These are phyloP conservation scores for Aleiodes leptofemur DNA, from an alignment of 2,888 invertebrate species.

Conservation along the genomic window DNA sequence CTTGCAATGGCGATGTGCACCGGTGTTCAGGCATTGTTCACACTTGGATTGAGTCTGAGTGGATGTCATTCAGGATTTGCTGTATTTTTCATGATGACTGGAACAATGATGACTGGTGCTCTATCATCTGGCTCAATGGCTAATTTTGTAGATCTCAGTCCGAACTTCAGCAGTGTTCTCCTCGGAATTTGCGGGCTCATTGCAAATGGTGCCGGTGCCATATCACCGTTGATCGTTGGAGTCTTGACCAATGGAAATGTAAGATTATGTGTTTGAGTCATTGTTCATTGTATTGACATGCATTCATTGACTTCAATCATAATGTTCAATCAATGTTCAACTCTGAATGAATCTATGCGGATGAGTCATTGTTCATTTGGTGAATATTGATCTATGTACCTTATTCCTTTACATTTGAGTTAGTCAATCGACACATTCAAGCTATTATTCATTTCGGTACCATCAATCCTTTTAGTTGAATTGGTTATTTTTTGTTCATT, in stretches of 20 bases:
- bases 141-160: slow-evolving; percentile 82
- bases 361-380: no score
- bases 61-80: slow-evolving; percentile 80
- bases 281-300: not conserved
- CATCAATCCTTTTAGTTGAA: no score
- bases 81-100: slow-evolving; percentile 79
- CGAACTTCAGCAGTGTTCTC: slow-evolving; percentile 79
- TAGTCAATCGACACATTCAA: no score
- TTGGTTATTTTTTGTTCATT: no score
- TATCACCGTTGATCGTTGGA: slow-evolving; percentile 81
- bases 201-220: slow-evolving; percentile 78
- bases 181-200: slow-evolving; percentile 80
- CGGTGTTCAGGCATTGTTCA: slow-evolving; percentile 80
- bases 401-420: no score
- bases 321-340: not conserved
- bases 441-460: no score
- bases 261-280: slow-evolving; percentile 68
- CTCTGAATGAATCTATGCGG: no score
- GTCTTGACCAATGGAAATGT: slow-evolving; percentile 80
- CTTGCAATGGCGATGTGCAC: slow-evolving; percentile 79
- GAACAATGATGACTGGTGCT: slow-evolving; percentile 81
- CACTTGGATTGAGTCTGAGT: slow-evolving; percentile 79
- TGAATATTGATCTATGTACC: no score
- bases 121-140: slow-evolving; percentile 82
- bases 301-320: not conserved